Evolutionary conservation across 2,797 vertebrate genomes (phyloP).

Genomic region (Sternarchorhynchus goeldii): DNA sequence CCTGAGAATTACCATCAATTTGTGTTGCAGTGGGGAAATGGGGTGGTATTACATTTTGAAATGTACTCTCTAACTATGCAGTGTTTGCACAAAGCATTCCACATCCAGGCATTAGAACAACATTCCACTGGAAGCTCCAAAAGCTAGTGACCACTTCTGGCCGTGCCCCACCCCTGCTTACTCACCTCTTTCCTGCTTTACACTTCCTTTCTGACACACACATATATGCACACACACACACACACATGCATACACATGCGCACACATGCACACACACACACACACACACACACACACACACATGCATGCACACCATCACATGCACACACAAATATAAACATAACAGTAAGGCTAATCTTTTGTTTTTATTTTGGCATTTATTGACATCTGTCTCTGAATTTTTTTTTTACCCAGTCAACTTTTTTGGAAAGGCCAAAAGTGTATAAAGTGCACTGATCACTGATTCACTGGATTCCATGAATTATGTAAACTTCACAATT

Average conservation of each 20-base stretch:
- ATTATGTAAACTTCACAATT: too few species aligned
- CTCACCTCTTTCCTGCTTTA: slow-evolving; percentile 50
- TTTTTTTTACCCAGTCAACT: background rate
- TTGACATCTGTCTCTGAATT: slow-evolving; percentile 12
- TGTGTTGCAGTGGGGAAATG: background rate
- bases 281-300: slow-evolving; percentile 23
- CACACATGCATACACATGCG: slow-evolving; percentile 18
- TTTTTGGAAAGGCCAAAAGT: too few species aligned
- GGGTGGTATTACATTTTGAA: slow-evolving; percentile 51
- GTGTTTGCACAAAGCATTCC: slow-evolving; percentile 78
- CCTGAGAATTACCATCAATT: background rate
- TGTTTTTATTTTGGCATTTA: slow-evolving; percentile 15
- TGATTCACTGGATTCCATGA: background rate
- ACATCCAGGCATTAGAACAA: slow-evolving; percentile 72
- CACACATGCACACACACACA: slow-evolving; percentile 14
- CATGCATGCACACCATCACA: slow-evolving; percentile 12
- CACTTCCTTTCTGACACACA: slow-evolving; percentile 36
- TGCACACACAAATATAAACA: slow-evolving; percentile 29
- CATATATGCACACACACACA: slow-evolving; percentile 20
- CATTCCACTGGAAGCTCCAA: slow-evolving; percentile 66
- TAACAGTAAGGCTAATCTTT: slow-evolving; percentile 24
- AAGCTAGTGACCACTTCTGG: slow-evolving; percentile 58
- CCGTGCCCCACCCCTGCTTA: slow-evolving; percentile 34
- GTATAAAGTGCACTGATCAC: background rate
- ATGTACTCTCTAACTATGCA: slow-evolving; percentile 52